Base-by-base conservation (phyloP, 1,140 invertebrate species). In the Pantala flavescens region DNA sequence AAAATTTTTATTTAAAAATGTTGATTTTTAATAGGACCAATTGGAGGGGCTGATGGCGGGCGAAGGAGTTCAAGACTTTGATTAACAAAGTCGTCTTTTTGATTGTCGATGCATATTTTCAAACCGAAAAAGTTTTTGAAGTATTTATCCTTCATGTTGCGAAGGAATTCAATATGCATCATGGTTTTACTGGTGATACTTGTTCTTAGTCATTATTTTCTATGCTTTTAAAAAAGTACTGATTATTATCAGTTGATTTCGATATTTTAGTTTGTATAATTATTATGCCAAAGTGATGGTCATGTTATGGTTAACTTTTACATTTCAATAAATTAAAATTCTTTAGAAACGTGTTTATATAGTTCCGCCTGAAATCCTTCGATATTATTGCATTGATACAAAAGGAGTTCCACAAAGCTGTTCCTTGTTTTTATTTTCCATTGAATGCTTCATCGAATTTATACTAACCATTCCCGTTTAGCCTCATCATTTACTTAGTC, bases 221-320 rank as follows among this genome's bases (percentile, higher is more conserved):
- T 63, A 63, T 63, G 49, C 14, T 63, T 63, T 63, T 63, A 63
- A 63, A 49, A 11, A 63, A 19, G 16, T 63, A 63, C n/a, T 63
- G n/a, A 19, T 36, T 36, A 36, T 36, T 36, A 36, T 36, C 28
- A 36, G 28, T 36, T 36, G 28, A 36, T 36, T 36, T 36, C 28
- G 28, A 36, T 9, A 21, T 14, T 21, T 63, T 63, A 63, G 49
- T 19, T 63, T 19, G n/a, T 16, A 14, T 21, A 63, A 63, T 63
- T 63, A 63, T 21, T 63, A 63, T 19, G 49, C 49, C 49, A 63
- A 63, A 63, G 49, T 63, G 49, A 63, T 14, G 49, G 49, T 19
- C 3, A 63, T 63, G 49, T 63, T 63, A 63, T 63, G 14, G n/a
- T 63, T 63, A 63, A 63, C 49, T 63, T 63, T 63, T 63, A 63